phyloP scores from a whole-genome alignment of 2,113 vertebrate species.

The Crocuta crocuta region DNA sequence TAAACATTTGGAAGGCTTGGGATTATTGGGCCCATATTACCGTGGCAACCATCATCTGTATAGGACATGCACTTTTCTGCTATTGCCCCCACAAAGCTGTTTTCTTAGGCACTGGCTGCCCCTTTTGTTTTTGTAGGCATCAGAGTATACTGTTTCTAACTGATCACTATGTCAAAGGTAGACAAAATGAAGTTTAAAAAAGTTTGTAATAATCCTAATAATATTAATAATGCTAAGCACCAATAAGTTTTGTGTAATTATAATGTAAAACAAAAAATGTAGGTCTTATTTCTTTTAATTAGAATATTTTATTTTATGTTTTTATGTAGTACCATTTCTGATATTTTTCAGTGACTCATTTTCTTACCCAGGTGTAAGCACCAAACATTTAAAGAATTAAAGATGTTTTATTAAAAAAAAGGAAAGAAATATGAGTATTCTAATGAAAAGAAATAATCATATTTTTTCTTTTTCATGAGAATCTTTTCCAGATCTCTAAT shows the following conservation, averaged over 20 bases:
- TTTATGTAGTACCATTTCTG: not conserved
- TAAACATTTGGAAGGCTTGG: not conserved
- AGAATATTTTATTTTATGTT: slow-evolving; percentile 9
- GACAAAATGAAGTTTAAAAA: not conserved
- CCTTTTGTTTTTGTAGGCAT: not conserved
- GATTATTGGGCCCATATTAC: rapidly evolving
- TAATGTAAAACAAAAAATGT: not conserved
- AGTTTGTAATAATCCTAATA: not conserved
- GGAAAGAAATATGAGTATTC: not conserved
- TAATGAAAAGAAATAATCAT: not conserved
- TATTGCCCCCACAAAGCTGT: not conserved
- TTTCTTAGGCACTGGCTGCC: not conserved
- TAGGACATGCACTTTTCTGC: not conserved
- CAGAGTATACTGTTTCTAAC: not conserved
- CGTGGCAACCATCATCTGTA: too few species aligned
- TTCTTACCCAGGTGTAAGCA: not conserved
- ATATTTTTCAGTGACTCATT: not conserved
- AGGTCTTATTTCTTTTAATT: slow-evolving; percentile 18
- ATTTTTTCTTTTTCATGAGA: not conserved
- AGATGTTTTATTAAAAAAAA: not conserved
- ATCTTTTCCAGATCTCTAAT: slow-evolving; percentile 1
- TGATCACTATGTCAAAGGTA: not conserved
- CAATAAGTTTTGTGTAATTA: not conserved
- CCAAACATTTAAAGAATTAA: slow-evolving; percentile 34
- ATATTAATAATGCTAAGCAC: not conserved